A percentile compares a stretch with the other conserved stretches of the same genome.
These are phyloP conservation scores for Polypedilum vanderplanki DNA, from an alignment of 1,140 invertebrate species.

Conservation along the genomic window DNA sequence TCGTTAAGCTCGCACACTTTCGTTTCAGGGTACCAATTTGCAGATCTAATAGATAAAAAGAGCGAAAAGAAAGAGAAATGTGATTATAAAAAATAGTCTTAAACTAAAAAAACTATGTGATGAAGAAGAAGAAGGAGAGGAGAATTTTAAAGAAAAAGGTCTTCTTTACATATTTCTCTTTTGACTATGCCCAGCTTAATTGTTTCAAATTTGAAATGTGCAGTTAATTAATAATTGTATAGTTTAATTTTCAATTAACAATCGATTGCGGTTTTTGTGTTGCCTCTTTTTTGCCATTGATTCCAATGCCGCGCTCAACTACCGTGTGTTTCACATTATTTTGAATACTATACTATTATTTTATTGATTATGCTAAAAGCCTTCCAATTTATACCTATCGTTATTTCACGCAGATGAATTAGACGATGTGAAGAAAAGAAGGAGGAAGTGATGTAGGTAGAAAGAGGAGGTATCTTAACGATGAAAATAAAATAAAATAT, in stretches of 20 bases:
- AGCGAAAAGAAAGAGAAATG: slow-evolving; percentile 34
- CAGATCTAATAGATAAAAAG: slow-evolving; percentile 63
- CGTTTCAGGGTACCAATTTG: slow-evolving; percentile 78
- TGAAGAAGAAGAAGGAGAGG: neutral
- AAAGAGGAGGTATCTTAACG: neutral
- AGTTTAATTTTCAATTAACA: neutral
- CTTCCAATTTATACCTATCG: neutral
- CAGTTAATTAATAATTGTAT: slow-evolving; percentile 2
- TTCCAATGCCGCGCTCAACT: neutral
- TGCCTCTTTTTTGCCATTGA: neutral
- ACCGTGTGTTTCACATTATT: neutral
- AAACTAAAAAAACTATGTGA: neutral
- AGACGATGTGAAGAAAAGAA: neutral
- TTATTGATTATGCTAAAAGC: slow-evolving; percentile 11
- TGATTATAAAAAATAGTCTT: neutral
- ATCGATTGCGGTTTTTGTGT: neutral
- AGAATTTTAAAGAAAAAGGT: too few species aligned
- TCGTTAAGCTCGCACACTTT: slow-evolving; percentile 80
- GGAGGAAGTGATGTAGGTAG: neutral
- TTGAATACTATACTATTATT: neutral
- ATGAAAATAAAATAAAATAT: too few species aligned
- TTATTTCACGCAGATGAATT: neutral
- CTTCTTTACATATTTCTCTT: too few species aligned
- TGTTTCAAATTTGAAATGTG: neutral
- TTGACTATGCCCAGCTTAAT: too few species aligned